phyloP scores from a whole-genome alignment of 2,113 vertebrate species.

The Amphiprion ocellaris region DNA sequence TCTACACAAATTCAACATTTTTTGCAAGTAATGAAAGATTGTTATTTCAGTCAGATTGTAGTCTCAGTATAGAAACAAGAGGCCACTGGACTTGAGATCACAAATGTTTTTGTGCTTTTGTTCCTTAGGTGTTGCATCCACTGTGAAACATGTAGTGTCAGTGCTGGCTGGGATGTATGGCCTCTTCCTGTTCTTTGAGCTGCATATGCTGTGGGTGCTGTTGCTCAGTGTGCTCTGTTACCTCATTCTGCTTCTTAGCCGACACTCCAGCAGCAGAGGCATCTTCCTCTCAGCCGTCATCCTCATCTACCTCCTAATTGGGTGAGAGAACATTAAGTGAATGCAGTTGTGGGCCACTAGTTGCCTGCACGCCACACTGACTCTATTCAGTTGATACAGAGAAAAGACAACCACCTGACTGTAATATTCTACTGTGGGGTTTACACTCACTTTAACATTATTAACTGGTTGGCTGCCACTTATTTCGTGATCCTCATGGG shows the following conservation, averaged over 20 bases:
- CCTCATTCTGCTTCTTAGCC: constrained; percentile 88
- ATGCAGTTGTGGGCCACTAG: no score
- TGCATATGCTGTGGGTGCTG: constrained; percentile 91
- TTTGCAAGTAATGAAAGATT: no score
- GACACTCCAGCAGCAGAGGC: constrained; percentile 84
- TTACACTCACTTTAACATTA: no score
- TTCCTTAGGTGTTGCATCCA: constrained; percentile 78
- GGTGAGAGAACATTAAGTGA: constrained; percentile 77
- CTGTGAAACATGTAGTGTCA: constrained; percentile 88
- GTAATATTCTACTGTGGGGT: no score
- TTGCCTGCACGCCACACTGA: no score
- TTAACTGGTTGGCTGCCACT: no score
- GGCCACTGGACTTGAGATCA: not conserved
- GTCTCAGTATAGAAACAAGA: no score
- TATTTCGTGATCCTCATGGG: no score
- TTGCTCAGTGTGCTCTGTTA: constrained; percentile 90
- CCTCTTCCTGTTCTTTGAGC: constrained; percentile 91
- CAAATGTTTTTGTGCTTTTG: not conserved
- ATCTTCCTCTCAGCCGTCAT: constrained; percentile 89
- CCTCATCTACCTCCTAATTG: constrained; percentile 91
- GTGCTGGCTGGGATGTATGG: constrained; percentile 85
- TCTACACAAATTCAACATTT: no score
- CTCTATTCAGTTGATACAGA: no score
- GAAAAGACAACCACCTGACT: no score
- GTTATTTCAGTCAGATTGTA: no score